Base-by-base conservation (phyloP, 2,797 vertebrate genomes). In the Dromococcyx pavoninus region DNA sequence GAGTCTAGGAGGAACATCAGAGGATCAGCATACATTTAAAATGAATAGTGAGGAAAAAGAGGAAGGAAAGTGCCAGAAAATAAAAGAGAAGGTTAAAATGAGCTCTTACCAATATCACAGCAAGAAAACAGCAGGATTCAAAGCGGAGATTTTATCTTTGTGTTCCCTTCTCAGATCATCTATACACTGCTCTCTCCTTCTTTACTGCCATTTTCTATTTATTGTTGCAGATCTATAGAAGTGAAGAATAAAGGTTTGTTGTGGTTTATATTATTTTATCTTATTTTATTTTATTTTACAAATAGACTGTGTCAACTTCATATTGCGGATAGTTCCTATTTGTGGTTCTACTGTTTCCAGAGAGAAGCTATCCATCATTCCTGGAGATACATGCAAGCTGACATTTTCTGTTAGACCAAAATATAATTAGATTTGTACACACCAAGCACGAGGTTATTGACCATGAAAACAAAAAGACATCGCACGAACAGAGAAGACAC, bases 351-450 rank as follows among this genome's bases (percentile, higher is more conserved):
- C 35, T 85, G 18, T 87, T 94, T 91, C 62, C 69, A 92, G 44
- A 76, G 35, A 33, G 15, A 66, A 88, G 30, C 44, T 80, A 91
- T 89, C 65, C 62, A 77, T 97, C 81, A 91, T 83, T 91, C 50
- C 46, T 74, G 65, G 50, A 93, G 62, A 67, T 48, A 58, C 33
- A 37, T 46, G 67, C 71, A 60, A 77, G 33, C 25, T 89, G 92
- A 85, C 81, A 69, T 95, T 83, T 95, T 86, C 78, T 92, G 60
- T 87, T 91, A 67, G 65, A 74, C 57, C 65, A 80, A 91, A 94
- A 93, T 48, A 56, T 88, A 81, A 95, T 83, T 77, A 88, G 75
- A 93, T 92, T 93, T 89, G 44, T 87, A 88, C 92, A 83, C 65
- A 71, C 21, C 27, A 82, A 80, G 37, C 65, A 56, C 86, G 94